Base-by-base conservation (phyloP, 2,113 vertebrate species). In the Macaca fascicularis region DNA sequence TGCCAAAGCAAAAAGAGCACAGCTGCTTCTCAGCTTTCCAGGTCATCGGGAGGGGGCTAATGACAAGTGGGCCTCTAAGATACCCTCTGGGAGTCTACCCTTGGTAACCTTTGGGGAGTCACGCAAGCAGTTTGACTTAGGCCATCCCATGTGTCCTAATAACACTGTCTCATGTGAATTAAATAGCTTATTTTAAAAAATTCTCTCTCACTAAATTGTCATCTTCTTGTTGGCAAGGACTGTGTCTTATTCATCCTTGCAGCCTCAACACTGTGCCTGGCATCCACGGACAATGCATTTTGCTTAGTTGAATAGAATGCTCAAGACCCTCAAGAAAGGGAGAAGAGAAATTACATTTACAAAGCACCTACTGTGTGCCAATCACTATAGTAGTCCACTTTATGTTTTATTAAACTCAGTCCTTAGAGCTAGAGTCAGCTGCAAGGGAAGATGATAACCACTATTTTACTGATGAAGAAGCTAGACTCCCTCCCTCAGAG, bases 11-110 rank as follows among this genome's bases (percentile, higher is more conserved):
- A 67, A 57, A 69, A 45, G 30, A 84, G 10, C 72, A 6, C 38
- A 91, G 94, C 59, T 96, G 82, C 19, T 48, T 72, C 76, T 85
- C 59, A 10, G 45, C 45, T 83, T 76, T 85, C 81, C 72, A 27
- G 59, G 83, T 50, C 8, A 0, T 11, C 0, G 12, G 40, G 40
- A 27, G n/a, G 25, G 59, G 40, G 25, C 40, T 55, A 6, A 27
- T 61, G 79, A 84, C 12, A 76, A 14, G 59, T 13, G 45, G 43
- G 48, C 6, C 38, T 59, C 19, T 32, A 27, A 82, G 25, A 32
- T 74, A 48, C 23, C 59, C 19, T 9, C 25, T 45, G 20, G 35
- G 74, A 12, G 13, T 16, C 4, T 45, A 11, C 5, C 13, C 57
- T 35, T 64, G 64, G 81, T 30, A 38, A 40, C n/a, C 13, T 64